Percentiles rank a stretch among this genome's conserved stretches.
Evolutionary conservation across 1,140 invertebrate species (phyloP).

Genomic region (Aethina tumida): DNA sequence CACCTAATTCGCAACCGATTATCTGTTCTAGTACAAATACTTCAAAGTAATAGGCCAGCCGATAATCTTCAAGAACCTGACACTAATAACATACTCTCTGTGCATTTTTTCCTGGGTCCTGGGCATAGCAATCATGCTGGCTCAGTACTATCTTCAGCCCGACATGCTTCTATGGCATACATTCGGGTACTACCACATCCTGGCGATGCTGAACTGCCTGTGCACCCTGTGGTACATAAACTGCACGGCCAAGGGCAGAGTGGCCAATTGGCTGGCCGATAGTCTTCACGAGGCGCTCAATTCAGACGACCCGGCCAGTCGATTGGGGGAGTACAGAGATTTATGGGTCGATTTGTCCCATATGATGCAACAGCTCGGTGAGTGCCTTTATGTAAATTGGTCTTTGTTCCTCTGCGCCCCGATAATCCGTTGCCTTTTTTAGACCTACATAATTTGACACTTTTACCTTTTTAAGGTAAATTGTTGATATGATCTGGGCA

Average conservation of each 20-base stretch:
- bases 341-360: slow-evolving; percentile 59
- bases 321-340: slow-evolving; percentile 51
- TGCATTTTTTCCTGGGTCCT: slow-evolving; percentile 52
- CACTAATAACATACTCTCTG: slow-evolving; percentile 46
- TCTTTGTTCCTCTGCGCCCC: too few species aligned
- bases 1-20: too few species aligned
- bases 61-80: slow-evolving; percentile 51
- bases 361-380: slow-evolving; percentile 59
- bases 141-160: slow-evolving; percentile 54
- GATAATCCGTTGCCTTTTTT: too few species aligned
- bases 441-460: too few species aligned
- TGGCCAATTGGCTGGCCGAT: slow-evolving; percentile 46
- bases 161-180: slow-evolving; percentile 58
- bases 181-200: slow-evolving; percentile 56
- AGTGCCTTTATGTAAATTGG: too few species aligned
- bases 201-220: slow-evolving; percentile 58
- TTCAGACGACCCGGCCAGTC: slow-evolving; percentile 45
- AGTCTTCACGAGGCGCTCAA: slow-evolving; percentile 49
- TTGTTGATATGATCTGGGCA: too few species aligned
- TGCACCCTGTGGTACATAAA: slow-evolving; percentile 56
- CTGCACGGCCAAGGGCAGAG: slow-evolving; percentile 51
- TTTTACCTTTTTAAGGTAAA: too few species aligned
- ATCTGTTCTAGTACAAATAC: slow-evolving; percentile 45
- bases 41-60: slow-evolving; percentile 50
- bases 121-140: slow-evolving; percentile 49